Evolutionary conservation across 92 coral and sea anemone genomes (phyloP), one percentile per base, ranked within the genome.

Genomic region (Paramuricea clavata): DNA sequence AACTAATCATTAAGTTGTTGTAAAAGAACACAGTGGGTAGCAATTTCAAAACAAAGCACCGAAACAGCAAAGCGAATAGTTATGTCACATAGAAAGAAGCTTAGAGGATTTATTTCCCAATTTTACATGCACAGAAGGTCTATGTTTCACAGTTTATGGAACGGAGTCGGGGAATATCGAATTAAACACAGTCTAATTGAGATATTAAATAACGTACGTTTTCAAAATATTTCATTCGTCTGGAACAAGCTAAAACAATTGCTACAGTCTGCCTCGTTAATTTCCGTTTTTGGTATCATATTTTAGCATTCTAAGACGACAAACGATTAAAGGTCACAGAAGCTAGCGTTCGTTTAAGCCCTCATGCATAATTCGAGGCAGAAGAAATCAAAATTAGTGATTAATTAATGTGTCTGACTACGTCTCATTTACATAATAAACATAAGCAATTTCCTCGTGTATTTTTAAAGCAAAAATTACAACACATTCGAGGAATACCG

Each of bases 361-460:
- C 28, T 43, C 84, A 57, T 59, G 30, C 47, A 57, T 33, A 28
- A 79, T 33, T 79, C 84, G 73, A 42, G 72, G 56, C 2, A 49
- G 26, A 79, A 61, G 52, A 79, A 79, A 79, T 79, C 84, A 60
- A 60, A 79, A 79, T 79, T 79, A 79, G 33, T 79, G 84, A 79
- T 79, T 79, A 59, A 79, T 79, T 79, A 79, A 79, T 79, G 41
- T 61, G 84, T 79, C 84, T 61, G 84, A 59, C 84, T 59, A 44
- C 25, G 83, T 23, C 84, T 79, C 84, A 79, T 79, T 79, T 79
- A 79, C 84, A 79, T 79, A 79, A 79, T 79, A 79, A 79, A 79
- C 84, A 79, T 36, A 60, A 28, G 30, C 50, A 30, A 49, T 78
- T 79, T 33, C 52, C 78, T 35, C 72, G 41, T 65, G 78, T 72